Evolutionary conservation across 2,888 invertebrate genomes (phyloP).

Genomic region (Seira musarum): DNA sequence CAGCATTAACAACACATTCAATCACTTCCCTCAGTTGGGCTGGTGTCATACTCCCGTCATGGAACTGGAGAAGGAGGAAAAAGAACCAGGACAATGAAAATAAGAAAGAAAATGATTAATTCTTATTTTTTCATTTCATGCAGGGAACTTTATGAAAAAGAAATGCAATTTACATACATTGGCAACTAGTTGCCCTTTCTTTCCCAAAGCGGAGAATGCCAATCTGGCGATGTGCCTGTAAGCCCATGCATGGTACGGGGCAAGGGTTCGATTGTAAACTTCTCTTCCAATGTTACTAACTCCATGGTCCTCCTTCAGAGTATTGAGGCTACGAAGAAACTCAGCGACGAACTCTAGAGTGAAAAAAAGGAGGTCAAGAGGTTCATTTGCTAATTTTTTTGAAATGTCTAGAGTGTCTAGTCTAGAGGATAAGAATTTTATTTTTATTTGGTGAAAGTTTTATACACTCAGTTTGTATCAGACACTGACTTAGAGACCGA

Average conservation of each 20-base stretch:
- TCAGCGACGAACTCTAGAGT: conserved; percentile 36
- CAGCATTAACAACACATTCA: conserved; percentile 30
- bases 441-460: neutral
- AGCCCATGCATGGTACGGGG: conserved; percentile 31
- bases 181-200: conserved; percentile 28
- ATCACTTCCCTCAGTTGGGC: conserved; percentile 19
- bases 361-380: neutral
- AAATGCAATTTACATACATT: conserved; percentile 37
- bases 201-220: conserved; percentile 31
- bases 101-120: conserved; percentile 23
- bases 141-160: neutral
- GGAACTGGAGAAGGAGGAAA: conserved; percentile 35
- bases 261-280: conserved; percentile 36
- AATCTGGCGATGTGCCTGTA: conserved; percentile 32
- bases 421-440: neutral
- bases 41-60: conserved; percentile 38
- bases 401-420: neutral
- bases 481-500: conserved; percentile 27
- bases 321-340: conserved; percentile 37
- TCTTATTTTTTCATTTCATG: neutral
- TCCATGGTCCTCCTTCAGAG: conserved; percentile 2
- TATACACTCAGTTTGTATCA: neutral
- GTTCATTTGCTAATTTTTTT: neutral
- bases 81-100: neutral
- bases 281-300: conserved; percentile 36